Base-by-base conservation (phyloP, 1,140 invertebrate genomes). In the Musca vetustissima region DNA sequence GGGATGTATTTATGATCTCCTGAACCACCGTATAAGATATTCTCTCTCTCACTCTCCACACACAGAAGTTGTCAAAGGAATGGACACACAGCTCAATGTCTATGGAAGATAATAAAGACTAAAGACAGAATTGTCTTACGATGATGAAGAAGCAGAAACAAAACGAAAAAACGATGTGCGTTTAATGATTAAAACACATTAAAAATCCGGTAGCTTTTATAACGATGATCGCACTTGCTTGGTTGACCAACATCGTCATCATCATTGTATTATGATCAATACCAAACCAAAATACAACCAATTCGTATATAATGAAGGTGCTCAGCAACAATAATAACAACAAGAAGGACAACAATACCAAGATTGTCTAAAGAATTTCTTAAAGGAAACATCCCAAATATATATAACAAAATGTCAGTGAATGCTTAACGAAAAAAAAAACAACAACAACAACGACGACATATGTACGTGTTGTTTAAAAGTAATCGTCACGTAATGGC, bases 121-220 rank as follows among this genome's bases (percentile, higher is more conserved):
- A 32, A 32, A 32, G 28, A 32, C 28, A 4, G 28, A 32, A 32
- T 32, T 32, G 3, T 32, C 28, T 32, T 3, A 32, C 9, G 28
- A 32, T 32, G 28, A 32, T 32, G 9, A 32, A 32, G n/a, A n/a
- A n/a, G n/a, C n/a, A n/a, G n/a, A n/a, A n/a, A n/a, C n/a, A n/a
- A n/a, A n/a, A 32, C 28, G 24, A 36, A n/a, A 25, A 49, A 47
- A 50, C 52, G 65, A 70, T 66, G 55, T 64, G 24, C 64, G 64
- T 57, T 65, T 49, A 73, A 77, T 79, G 78, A 80, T 80, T 80
- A 80, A 80, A 80, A 80, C 78, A 80, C 78, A 80, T 69, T 69
- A 69, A 69, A 69, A 64, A 50, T 64, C 61, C 68, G 47, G 68
- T 69, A 69, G 68, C 68, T 22, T 59, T 59, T 59, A 59, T 59